These are phyloP conservation scores for Galerucella calmariensis DNA, from an alignment of 2,888 invertebrate species.

Conservation along the genomic window DNA sequence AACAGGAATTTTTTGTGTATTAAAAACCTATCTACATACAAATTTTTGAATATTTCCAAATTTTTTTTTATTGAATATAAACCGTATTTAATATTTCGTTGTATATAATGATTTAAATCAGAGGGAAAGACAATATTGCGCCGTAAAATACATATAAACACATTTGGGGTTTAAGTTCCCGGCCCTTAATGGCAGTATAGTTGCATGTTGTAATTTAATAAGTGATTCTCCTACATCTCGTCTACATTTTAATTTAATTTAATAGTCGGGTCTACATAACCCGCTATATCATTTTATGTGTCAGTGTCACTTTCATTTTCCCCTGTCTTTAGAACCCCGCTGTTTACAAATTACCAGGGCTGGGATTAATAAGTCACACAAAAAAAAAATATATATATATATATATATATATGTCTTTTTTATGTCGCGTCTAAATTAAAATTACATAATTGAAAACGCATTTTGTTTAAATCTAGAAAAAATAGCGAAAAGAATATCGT, in stretches of 20 bases:
- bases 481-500: no score
- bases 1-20: conserved; percentile 10
- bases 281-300: conserved; percentile 58
- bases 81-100: not conserved
- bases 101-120: conserved; percentile 3
- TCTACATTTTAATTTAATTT: conserved; percentile 63
- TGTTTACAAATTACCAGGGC: conserved; percentile 62
- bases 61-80: not conserved
- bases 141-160: conserved; percentile 35
- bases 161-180: conserved; percentile 47
- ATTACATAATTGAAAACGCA: conserved; percentile 47
- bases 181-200: conserved; percentile 57
- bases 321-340: conserved; percentile 56
- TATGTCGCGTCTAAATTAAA: conserved; percentile 53
- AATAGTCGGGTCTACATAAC: conserved; percentile 57
- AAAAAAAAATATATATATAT: not conserved
- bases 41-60: not conserved
- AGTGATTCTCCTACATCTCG: conserved; percentile 59
- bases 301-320: conserved; percentile 58
- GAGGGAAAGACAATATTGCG: conserved; percentile 22
- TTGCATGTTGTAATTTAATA: conserved; percentile 62
- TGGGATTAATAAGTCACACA: conserved; percentile 54
- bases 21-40: conserved; percentile 6
- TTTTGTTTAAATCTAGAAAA: no score
- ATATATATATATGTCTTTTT: conserved; percentile 15